Percentiles rank a stretch among this genome's conserved stretches.
Evolutionary conservation across 2,797 vertebrate species (phyloP).

Genomic region (Picus viridis): DNA sequence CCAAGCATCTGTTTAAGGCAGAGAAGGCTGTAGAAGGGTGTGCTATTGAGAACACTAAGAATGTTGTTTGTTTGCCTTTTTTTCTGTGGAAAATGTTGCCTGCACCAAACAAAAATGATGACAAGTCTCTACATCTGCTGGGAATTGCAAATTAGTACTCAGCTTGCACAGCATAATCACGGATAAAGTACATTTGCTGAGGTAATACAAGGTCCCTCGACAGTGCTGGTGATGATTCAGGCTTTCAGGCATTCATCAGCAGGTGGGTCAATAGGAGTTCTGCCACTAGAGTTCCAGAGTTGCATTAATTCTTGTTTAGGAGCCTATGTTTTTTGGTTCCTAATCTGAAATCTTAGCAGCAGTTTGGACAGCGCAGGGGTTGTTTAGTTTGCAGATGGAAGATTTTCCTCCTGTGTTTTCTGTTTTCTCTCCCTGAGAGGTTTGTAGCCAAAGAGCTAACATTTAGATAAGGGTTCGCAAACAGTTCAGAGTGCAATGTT

Average conservation of each 20-base stretch:
- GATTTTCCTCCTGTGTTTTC: not conserved
- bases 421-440: not conserved
- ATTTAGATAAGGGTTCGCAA: constrained; percentile 3
- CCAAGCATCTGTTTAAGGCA: constrained; percentile 26
- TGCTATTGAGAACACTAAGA: not conserved
- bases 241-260: constrained; percentile 33
- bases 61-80: constrained; percentile 43
- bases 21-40: not conserved
- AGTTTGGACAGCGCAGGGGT: not conserved
- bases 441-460: constrained; percentile 21
- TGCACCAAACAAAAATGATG: constrained; percentile 40
- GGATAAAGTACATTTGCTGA: constrained; percentile 50
- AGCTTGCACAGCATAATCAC: constrained; percentile 21
- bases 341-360: not conserved
- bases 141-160: constrained; percentile 39
- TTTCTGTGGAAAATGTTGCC: constrained; percentile 45
- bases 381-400: not conserved
- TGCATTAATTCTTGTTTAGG: not conserved
- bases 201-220: not conserved
- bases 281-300: not conserved
- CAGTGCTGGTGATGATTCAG: not conserved
- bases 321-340: not conserved
- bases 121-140: constrained; percentile 46
- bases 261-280: constrained; percentile 17
- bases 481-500: not conserved